These are phyloP conservation scores for Mormyrus proboscirostris DNA, from an alignment of 2,797 vertebrate genomes.

Conservation along the genomic window DNA sequence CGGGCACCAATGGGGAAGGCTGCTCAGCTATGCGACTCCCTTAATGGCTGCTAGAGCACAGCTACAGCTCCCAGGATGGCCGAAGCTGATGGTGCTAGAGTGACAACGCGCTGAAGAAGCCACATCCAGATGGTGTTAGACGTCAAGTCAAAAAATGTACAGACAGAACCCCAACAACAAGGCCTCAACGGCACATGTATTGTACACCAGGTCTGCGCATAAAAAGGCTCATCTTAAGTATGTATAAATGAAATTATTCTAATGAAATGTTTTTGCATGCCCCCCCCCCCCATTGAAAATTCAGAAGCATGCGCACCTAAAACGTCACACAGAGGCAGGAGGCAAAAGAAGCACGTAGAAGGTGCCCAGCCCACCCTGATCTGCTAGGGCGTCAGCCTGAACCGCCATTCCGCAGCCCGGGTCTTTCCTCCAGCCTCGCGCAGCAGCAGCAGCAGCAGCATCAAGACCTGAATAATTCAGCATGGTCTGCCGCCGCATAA, in stretches of 20 bases:
- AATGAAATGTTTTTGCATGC: background rate
- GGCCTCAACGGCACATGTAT: background rate
- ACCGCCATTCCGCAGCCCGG: background rate
- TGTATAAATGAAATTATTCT: background rate
- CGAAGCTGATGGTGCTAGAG: background rate
- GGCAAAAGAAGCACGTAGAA: background rate
- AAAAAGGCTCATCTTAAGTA: background rate
- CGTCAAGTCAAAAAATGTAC: background rate
- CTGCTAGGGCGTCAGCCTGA: background rate
- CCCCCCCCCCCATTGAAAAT: too few species aligned
- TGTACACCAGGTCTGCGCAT: background rate
- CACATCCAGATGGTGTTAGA: background rate
- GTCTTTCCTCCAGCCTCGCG: background rate
- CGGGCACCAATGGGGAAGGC: background rate
- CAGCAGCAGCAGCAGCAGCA: background rate
- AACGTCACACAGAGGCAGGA: background rate
- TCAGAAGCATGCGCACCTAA: too few species aligned
- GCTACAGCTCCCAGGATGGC: background rate
- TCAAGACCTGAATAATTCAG: conserved; percentile 15
- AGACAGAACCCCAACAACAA: background rate
- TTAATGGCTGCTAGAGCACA: background rate
- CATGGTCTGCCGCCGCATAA: background rate
- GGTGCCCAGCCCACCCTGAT: background rate
- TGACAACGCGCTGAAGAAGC: background rate
- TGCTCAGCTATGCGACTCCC: background rate